Conservation (phyloP, 2,113 vertebrate genomes). For the Odontophorus gujanensis region DNA sequence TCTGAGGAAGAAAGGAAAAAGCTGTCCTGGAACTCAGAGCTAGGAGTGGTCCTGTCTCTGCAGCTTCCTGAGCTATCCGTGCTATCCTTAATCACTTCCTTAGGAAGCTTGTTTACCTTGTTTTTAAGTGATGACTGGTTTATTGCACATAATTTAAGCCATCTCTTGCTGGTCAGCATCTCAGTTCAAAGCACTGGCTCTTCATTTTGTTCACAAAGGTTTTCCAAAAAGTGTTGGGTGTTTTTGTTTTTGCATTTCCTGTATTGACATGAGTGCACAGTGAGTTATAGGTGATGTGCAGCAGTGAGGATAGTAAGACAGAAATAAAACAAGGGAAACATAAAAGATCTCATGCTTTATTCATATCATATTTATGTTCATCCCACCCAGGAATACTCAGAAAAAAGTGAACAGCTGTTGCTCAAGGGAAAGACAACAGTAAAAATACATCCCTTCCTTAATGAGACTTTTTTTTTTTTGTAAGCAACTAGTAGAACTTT, state of each 20-base stretch:
- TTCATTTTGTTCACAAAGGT: neutral
- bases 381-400: neutral
- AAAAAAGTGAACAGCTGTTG: slow-evolving; percentile 30
- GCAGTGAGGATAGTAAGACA: neutral
- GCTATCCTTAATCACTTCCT: neutral
- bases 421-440: neutral
- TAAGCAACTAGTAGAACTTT: neutral
- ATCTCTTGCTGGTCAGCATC: neutral
- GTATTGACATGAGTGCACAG: neutral
- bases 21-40: neutral
- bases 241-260: accelerated
- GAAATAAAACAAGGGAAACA: slow-evolving; percentile 1
- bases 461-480: neutral
- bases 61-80: slow-evolving; percentile 8
- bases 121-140: neutral
- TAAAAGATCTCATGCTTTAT: slow-evolving; percentile 48
- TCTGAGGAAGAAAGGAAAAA: slow-evolving; percentile 1
- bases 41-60: neutral
- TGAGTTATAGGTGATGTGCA: neutral
- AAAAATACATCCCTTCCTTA: neutral
- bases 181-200: neutral
- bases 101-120: neutral
- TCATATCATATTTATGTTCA: slow-evolving; percentile 24
- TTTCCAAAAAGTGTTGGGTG: neutral
- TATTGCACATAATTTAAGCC: neutral